A percentile compares a stretch with the other conserved stretches of the same genome.
phyloP scores from a whole-genome alignment of 2,888 invertebrate species.

The Melanostoma mellinum region DNA sequence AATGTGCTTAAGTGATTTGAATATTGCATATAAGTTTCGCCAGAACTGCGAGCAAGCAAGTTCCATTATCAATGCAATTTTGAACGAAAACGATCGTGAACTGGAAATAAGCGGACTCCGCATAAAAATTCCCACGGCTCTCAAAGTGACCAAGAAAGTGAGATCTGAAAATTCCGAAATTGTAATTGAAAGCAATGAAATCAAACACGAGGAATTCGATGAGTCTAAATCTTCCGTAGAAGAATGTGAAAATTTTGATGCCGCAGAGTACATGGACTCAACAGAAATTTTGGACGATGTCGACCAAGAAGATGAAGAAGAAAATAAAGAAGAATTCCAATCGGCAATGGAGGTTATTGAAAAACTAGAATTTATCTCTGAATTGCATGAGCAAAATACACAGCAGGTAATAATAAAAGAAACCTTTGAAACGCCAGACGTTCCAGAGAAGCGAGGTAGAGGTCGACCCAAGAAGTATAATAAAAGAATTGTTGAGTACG shows the following conservation, averaged over 20 bases:
- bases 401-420: conserved; percentile 2
- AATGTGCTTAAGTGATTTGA: conserved; percentile 78
- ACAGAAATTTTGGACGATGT: conserved; percentile 46
- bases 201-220: conserved; percentile 50
- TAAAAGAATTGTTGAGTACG: neutral
- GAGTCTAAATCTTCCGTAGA: conserved; percentile 31
- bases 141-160: conserved; percentile 75
- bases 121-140: conserved; percentile 76
- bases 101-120: conserved; percentile 67
- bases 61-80: conserved; percentile 77
- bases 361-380: conserved; percentile 52
- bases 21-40: conserved; percentile 79
- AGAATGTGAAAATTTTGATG: conserved; percentile 54
- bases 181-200: conserved; percentile 5
- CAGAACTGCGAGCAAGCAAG: conserved; percentile 79
- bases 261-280: conserved; percentile 33
- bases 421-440: neutral
- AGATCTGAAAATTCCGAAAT: conserved; percentile 22
- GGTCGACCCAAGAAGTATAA: conserved; percentile 62
- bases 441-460: conserved; percentile 56
- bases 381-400: conserved; percentile 11
- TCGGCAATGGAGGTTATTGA: conserved; percentile 36
- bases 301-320: conserved; percentile 37
- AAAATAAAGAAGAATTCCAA: conserved; percentile 44
- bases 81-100: conserved; percentile 66